Evolutionary conservation across 2,797 vertebrate genomes (phyloP), one percentile per base, ranked within the genome.

Genomic region (Mormyrus hasselquistii): DNA sequence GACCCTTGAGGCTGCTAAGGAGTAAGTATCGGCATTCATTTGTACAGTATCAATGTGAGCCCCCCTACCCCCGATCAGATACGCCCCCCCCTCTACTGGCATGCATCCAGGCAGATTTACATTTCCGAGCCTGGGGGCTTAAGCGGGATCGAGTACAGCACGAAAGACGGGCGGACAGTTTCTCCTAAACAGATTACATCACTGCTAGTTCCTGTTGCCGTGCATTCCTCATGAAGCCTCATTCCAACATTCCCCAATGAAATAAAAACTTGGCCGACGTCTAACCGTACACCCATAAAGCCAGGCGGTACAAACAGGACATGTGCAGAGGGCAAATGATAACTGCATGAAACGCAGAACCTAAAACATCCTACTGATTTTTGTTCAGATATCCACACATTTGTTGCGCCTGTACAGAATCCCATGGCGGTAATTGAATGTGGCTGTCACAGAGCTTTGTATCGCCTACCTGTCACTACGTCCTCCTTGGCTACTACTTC

Each of bases 61-160:
- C 52, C 29, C 22, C 84, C 53, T 50, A 86, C 85, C 14, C 50
- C 9, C 12, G 25, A n/a, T 38, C 85, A 5, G 4, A 34, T 29
- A 34, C 82, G 87, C 90, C 76, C 89, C 91, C 89, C 65, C 91
- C 88, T 90, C 89, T 91, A 90, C 92, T 94, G 95, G 94, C 94
- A 91, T 87, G 53, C 87, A 90, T 92, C 93, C 94, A 93, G 91
- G 91, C 93, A 95, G 92, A 95, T 95, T 94, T 95, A 95, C 94
- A 96, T 94, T 94, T 95, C 95, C 94, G 94, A 94, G 95, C 94
- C 95, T 88, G 88, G 3, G 93, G 95, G 93, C 92, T 92, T 93
- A 91, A 89, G 90, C 85, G 87, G 90, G 94, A 95, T 95, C 94
- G 91, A 93, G 94, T 95, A 94, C 89, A 3, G 91, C 93, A 90